Evolutionary conservation across 1,140 invertebrate species (phyloP).

Genomic region (Aphelenchoides besseyi): DNA sequence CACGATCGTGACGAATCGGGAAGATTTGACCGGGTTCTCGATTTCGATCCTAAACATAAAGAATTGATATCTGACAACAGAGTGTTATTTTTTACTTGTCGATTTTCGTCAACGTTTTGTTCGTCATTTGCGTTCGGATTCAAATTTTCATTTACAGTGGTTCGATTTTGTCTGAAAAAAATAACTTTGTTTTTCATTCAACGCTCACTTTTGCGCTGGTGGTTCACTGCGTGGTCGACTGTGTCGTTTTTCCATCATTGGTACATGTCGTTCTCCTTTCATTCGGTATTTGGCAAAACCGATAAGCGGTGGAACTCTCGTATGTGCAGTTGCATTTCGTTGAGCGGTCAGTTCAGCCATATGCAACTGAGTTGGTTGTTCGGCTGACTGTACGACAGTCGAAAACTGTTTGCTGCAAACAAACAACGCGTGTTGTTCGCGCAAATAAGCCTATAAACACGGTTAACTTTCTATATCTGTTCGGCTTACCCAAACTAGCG

Average conservation of each 20-base stretch:
- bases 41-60: background rate
- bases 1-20: conserved; percentile 13
- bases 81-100: background rate
- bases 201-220: background rate
- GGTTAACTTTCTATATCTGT: too few species aligned
- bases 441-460: conserved; percentile 16
- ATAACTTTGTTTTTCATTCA: background rate
- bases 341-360: conserved; percentile 27
- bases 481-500: conserved; percentile 23
- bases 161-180: background rate
- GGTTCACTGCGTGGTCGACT: conserved; percentile 4
- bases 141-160: background rate
- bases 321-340: conserved; percentile 17
- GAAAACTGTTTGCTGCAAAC: conserved; percentile 33
- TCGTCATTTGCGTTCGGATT: background rate
- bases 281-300: conserved; percentile 11
- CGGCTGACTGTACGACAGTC: conserved; percentile 23
- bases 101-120: background rate
- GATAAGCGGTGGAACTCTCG: conserved; percentile 21
- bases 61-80: background rate
- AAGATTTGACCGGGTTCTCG: background rate
- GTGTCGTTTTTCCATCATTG: conserved; percentile 6
- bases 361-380: conserved; percentile 10
- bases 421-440: conserved; percentile 32
- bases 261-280: conserved; percentile 1